phyloP scores from a whole-genome alignment of 1,140 invertebrate species.

The Drosophila sturtevanti region DNA sequence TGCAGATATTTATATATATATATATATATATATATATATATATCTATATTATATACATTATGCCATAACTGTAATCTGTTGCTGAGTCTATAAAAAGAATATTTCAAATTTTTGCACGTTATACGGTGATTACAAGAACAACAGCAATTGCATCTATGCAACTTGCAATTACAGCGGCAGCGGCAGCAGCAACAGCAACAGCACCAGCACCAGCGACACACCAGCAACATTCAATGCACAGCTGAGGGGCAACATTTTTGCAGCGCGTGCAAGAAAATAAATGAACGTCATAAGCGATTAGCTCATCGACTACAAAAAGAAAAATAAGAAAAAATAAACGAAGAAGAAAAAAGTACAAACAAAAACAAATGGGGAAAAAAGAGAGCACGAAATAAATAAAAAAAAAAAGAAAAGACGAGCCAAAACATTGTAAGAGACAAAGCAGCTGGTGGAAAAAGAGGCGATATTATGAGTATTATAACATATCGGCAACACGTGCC shows the following conservation, averaged over 20 bases:
- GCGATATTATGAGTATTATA: slow-evolving; percentile 38
- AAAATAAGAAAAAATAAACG: slow-evolving; percentile 26
- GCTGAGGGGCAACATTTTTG: slow-evolving; percentile 62
- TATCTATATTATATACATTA: too few relatives aligned
- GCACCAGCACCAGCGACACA: slow-evolving; percentile 31
- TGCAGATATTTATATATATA: background rate
- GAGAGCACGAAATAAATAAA: background rate
- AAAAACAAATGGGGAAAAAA: slow-evolving; percentile 25
- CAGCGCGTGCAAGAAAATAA: slow-evolving; percentile 70
- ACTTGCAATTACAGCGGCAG: slow-evolving; percentile 9
- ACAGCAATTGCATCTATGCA: background rate
- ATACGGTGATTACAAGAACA: slow-evolving; percentile 37
- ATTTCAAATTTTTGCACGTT: slow-evolving; percentile 64
- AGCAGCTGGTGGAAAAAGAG: slow-evolving; percentile 23
- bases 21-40: background rate
- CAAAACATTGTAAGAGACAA: slow-evolving; percentile 49
- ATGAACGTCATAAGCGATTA: slow-evolving; percentile 67
- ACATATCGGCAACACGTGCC: slow-evolving; percentile 72
- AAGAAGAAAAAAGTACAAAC: slow-evolving; percentile 31
- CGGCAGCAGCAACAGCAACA: slow-evolving; percentile 26
- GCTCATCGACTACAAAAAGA: slow-evolving; percentile 67
- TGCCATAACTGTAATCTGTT: background rate
- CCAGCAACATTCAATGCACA: slow-evolving; percentile 40
- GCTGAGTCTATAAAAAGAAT: slow-evolving; percentile 37
- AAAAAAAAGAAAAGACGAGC: slow-evolving; percentile 33